Conservation (phyloP, 2,113 vertebrate species). For the Apteryx owenii region DNA sequence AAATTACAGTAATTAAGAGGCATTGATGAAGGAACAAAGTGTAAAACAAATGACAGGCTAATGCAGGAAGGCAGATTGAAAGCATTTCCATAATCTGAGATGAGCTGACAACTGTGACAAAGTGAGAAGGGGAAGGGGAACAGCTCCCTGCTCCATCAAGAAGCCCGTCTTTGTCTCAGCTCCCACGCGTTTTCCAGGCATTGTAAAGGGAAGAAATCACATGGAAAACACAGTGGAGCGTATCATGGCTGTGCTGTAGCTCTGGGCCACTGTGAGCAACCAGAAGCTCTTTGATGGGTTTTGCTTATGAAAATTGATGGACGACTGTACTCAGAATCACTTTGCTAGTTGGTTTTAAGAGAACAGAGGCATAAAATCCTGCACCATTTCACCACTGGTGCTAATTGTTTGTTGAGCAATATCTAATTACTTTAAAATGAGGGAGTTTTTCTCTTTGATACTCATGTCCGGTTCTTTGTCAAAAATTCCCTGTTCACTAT, state of each 20-base stretch:
- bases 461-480: neutral
- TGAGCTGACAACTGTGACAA: neutral
- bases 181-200: neutral
- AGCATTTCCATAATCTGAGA: neutral
- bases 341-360: neutral
- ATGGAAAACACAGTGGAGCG: fast-evolving
- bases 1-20: constrained; percentile 17
- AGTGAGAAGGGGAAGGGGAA: neutral
- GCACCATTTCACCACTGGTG: neutral
- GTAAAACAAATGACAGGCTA: neutral
- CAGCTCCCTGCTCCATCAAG: neutral
- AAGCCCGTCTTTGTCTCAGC: neutral
- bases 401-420: neutral
- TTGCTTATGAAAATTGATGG: neutral
- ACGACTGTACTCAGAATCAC: neutral
- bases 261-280: neutral
- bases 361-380: neutral
- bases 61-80: neutral
- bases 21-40: neutral
- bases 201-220: neutral
- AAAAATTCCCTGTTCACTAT: neutral
- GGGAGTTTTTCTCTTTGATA: neutral
- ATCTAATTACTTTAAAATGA: neutral
- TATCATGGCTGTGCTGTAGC: neutral
- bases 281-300: neutral